Base-by-base conservation (phyloP, 30 jellyfish, hydroid and myxozoan species). In the Morbakka virulenta region DNA sequence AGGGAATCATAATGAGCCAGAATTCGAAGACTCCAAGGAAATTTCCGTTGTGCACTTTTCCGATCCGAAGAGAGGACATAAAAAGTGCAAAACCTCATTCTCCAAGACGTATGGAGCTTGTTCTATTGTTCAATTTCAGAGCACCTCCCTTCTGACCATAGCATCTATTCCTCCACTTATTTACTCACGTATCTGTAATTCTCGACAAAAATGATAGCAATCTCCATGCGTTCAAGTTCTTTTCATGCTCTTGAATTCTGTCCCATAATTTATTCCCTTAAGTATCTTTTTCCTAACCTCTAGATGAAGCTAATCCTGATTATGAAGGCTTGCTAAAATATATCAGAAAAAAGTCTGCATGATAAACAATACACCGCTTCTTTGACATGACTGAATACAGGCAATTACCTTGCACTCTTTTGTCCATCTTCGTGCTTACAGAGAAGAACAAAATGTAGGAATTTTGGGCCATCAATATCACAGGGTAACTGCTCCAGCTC, bases 251-350 rank as follows among this genome's bases (percentile, higher is more conserved):
- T 27, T 73, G 77, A 25, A 50, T 6, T 50, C 79, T 75, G 30
- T 30, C 68, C 87, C 87, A 75, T 32, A 52, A 57, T 63, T 72
- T 72, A 72, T 75, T 75, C 87, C 87, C 57, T 52, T 53, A 53
- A 28, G 68, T 27, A 32, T 75, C 35, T 52, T 75, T 75, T 67
- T 75, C 79, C 79, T 77, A 75, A 27, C 87, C 87, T 11, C 76
- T 20, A 27, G 76, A 62, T 32, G 79, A 26, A 3, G 79, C 67
- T 31, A 75, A 57, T 34, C 52, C 67, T 61, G 87, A 75, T 22
- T 52, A 67, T 21, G 78, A 31, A 52, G 87, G 87, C 30, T 75
- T 57, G n/a, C n/a, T n/a, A n/a, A n/a, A n/a, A n/a, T n/a, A n/a
- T n/a, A n/a, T n/a, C n/a, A n/a, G n/a, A n/a, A n/a, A n/a, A n/a